Evolutionary conservation across 1,140 invertebrate genomes (phyloP), one percentile per base, ranked within the genome.

Genomic region (Drosophila dunni): DNA sequence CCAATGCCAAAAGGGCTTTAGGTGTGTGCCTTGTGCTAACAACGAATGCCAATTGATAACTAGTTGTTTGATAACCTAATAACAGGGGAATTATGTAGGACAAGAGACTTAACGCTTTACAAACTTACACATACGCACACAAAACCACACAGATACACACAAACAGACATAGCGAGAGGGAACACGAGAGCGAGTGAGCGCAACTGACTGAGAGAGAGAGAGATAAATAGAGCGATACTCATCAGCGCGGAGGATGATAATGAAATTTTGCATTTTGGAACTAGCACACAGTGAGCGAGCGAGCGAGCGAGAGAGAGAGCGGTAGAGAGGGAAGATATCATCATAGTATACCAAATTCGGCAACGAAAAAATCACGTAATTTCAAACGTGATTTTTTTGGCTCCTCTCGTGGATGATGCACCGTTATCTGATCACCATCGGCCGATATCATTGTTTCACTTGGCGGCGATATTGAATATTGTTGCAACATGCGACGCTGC

Each of bases 351-450:
- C 91, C 91, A 71, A 92, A 92, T 81, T 92, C 91, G 69, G 91
- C 88, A 66, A 92, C 90, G 78, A 92, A 91, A 76, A 91, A 92
- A 91, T 93, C 93, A 57, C 89, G 78, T 53, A 91, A 74, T 81
- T 91, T 91, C 78, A 89, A 85, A 72, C 81, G 57, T 15, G 91
- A 91, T 80, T 90, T 90, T 63, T 90, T 92, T 40, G 86, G 86
- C 76, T 91, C 84, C 75, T 91, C 83, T 40, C 83, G 78, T 57
- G 86, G 81, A 81, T 91, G 89, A 91, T 92, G 91, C 60, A 92
- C 85, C 64, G 91, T 92, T 74, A 92, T 91, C 40, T 92, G 91
- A 80, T 92, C 91, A 40, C 91, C 91, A 68, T 92, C 91, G 48
- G 89, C 91, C 64, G 91, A 92, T 64, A 92, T 88, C 62, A 91